Conservation (phyloP, 2,888 invertebrate species). For the Leptinotarsa haldemani region DNA sequence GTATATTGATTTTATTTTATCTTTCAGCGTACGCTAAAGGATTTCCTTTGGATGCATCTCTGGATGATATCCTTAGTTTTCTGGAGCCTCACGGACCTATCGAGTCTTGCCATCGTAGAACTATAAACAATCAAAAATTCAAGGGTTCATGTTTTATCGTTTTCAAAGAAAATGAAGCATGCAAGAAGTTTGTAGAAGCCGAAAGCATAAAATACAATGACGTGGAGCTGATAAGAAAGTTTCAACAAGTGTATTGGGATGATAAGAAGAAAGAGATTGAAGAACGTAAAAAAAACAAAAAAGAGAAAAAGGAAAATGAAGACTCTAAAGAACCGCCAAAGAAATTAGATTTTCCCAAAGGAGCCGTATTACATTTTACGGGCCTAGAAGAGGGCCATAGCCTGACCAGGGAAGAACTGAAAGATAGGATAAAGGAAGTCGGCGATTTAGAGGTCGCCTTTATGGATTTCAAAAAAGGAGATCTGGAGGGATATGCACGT, state of each 20-base stretch:
- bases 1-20: background rate
- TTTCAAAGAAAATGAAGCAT: constrained; percentile 84
- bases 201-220: constrained; percentile 76
- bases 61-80: constrained; percentile 79
- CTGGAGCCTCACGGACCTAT: constrained; percentile 74
- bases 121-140: constrained; percentile 74
- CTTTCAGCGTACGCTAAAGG: constrained; percentile 84
- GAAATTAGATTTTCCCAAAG: constrained; percentile 74
- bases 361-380: constrained; percentile 79
- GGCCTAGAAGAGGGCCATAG: constrained; percentile 70
- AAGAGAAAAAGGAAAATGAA: constrained; percentile 68
- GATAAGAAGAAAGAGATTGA: constrained; percentile 77
- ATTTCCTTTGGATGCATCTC: constrained; percentile 76
- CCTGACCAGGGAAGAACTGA: constrained; percentile 75
- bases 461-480: constrained; percentile 81
- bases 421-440: constrained; percentile 73
- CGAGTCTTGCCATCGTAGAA: constrained; percentile 76
- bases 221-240: constrained; percentile 74
- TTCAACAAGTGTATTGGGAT: constrained; percentile 77
- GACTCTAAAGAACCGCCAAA: constrained; percentile 40
- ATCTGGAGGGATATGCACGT: constrained; percentile 79
- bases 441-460: constrained; percentile 75
- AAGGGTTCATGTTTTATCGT: constrained; percentile 95
- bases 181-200: constrained; percentile 80
- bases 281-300: constrained; percentile 67